Evolutionary conservation across 2,888 invertebrate genomes (phyloP), one percentile per base, ranked within the genome.

Genomic region (Eurytoma californica): DNA sequence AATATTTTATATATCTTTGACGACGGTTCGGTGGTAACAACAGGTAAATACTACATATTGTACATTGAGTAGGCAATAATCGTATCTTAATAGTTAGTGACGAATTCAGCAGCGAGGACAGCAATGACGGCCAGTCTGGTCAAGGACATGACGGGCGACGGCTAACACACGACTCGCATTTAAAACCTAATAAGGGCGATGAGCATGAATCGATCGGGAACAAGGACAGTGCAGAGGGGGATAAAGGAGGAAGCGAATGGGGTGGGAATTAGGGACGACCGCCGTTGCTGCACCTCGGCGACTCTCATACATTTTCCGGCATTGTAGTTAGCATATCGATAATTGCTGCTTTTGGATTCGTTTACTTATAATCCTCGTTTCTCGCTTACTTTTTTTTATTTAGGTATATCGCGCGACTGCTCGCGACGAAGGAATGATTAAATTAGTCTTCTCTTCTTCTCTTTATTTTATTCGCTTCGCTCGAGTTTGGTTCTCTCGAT

Each of bases 21-120:
- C 88, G 90, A 90, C 87, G 89, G 88, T 89, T 90, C 89, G 90
- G 88, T 90, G 90, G 89, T 90, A 90, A 90, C 90, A 90, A 90
- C 90, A 90, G 90, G 89, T 90, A 90, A 90, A 89, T 90, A 90
- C 90, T 90, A 90, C 89, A 90, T 90, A 90, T 90, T 90, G 90
- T 90, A 90, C 90, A 90, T 90, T 90, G 88, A 90, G 87, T 90
- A 90, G 90, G 90, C 90, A 88, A 89, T 89, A 90, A 88, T 90
- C 87, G 87, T 89, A 89, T 88, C 88, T 89, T 88, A 88, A 85
- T 88, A 88, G 85, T 87, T 87, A 86, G 84, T 87, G 82, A 78
- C 66, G 68, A 79, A 75, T 82, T 84, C 84, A 86, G 85, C 82
- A 80, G 72, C 80, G 73, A 77, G 18, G 39, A 51, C 79, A 83